A percentile compares a stretch with the other conserved stretches of the same genome.
phyloP scores from a whole-genome alignment of 2,113 vertebrate species.

The Rhinolophus ferrumequinum region DNA sequence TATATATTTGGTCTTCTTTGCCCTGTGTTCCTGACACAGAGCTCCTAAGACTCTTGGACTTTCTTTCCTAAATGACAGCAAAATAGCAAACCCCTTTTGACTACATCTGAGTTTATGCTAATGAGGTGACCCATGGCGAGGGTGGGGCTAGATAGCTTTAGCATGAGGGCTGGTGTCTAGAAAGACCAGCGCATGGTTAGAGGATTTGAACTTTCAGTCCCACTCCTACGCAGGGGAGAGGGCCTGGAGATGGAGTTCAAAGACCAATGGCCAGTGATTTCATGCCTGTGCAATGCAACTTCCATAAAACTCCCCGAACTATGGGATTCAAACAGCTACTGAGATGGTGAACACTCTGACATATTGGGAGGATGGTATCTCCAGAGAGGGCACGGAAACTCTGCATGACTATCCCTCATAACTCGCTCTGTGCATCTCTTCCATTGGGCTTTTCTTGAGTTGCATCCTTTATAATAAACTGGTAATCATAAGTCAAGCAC shows the following conservation, averaged over 20 bases:
- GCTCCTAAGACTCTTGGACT: background rate
- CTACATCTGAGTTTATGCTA: background rate
- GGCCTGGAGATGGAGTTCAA: background rate
- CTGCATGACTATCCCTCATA: fast-evolving
- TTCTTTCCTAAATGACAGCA: background rate
- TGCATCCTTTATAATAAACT: background rate
- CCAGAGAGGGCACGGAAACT: fast-evolving
- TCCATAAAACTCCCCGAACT: background rate
- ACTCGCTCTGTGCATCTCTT: background rate
- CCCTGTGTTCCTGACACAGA: background rate
- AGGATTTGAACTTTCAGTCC: background rate
- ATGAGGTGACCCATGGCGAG: background rate
- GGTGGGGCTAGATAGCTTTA: background rate
- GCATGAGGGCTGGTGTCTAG: background rate
- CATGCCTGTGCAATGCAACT: background rate
- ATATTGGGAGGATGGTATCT: background rate
- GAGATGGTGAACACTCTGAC: fast-evolving
- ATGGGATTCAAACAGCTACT: background rate
- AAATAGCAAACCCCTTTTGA: background rate
- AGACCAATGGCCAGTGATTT: background rate
- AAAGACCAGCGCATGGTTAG: background rate
- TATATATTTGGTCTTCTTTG: background rate
- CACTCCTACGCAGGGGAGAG: background rate
- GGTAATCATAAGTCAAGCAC: background rate
- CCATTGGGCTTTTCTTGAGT: background rate